Evolutionary conservation across 2,888 invertebrate genomes (phyloP), one percentile per base, ranked within the genome.

Genomic region (Brachypalpus laphriformis): DNA sequence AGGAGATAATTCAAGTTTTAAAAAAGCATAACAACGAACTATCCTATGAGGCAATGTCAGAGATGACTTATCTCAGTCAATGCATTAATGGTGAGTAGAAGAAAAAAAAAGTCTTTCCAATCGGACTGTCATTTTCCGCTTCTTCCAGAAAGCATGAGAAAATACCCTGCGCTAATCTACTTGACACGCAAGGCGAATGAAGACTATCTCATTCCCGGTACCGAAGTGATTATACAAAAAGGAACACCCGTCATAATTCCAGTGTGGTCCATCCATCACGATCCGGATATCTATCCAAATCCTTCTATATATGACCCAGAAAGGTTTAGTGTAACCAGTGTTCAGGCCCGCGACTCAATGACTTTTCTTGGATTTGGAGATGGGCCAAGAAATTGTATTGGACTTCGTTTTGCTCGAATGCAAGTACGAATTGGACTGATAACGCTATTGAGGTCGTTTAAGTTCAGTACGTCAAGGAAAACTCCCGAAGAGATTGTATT

Each of bases 41-140:
- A 6, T 92, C 91, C 5, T 93, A 93, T 86, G 93, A 93, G 7
- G 90, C 92, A 0, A 86, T 93, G 68, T 89, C 89, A 82, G 92
- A 93, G 31, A 91, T 94, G 92, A 89, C 89, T 0, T 94, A 93
- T 87, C 87, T 94, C 74, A 92, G 93, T 61, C 91, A 92, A 87
- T 92, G 93, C 6, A 88, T 93, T 1, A 89, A 88, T 56, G 93
- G 93, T 93, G 87, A 86, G 87, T 78, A 7, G 2, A 28, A 42
- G n/a, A n/a, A n/a, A n/a, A 14, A 16, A 1, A 14, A 28, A 49
- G 7, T 14, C 6, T n/a, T n/a, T 20, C 5, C 2, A 31, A 14
- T 31, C 11, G 8, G 11, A 22, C n/a, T 11, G 1, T n/a, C 8
- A 45, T 47, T 3, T 11, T 14, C 1, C n/a, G 16, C 22, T 59